phyloP scores from a whole-genome alignment of 2,888 invertebrate genomes.

The Drosophila yooni region DNA sequence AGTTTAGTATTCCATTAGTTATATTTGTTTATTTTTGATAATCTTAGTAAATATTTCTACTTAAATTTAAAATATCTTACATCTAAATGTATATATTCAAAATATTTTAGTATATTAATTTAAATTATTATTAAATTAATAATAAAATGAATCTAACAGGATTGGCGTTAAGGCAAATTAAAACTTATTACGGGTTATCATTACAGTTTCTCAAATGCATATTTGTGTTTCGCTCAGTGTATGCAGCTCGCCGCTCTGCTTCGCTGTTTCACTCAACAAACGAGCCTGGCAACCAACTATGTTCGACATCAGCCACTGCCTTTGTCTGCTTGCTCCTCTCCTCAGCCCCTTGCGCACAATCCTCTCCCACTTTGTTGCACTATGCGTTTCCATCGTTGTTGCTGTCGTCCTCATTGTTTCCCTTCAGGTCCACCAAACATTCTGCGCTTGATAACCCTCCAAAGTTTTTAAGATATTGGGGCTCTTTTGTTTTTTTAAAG shows the following conservation, averaged over 20 bases:
- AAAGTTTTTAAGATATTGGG: background rate
- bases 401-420: constrained; percentile 51
- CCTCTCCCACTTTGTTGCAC: constrained; percentile 24
- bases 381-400: constrained; percentile 45
- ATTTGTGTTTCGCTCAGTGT: constrained; percentile 3
- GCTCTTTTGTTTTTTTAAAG: constrained; percentile 1
- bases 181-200: background rate
- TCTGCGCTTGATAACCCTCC: constrained; percentile 42
- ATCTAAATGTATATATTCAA: background rate
- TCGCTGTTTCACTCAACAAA: constrained; percentile 13
- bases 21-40: background rate
- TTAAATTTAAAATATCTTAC: background rate
- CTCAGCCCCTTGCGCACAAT: background rate
- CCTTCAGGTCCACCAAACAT: constrained; percentile 62
- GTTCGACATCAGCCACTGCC: constrained; percentile 66
- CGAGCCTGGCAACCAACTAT: constrained; percentile 55
- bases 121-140: background rate
- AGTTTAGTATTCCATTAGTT: background rate
- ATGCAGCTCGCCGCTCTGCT: constrained; percentile 3
- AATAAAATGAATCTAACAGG: background rate
- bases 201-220: background rate
- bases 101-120: background rate
- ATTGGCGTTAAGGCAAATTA: background rate
- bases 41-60: background rate
- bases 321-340: constrained; percentile 43